phyloP scores from a whole-genome alignment of 1,140 invertebrate species.

The Hyposmocoma kahamanoa region DNA sequence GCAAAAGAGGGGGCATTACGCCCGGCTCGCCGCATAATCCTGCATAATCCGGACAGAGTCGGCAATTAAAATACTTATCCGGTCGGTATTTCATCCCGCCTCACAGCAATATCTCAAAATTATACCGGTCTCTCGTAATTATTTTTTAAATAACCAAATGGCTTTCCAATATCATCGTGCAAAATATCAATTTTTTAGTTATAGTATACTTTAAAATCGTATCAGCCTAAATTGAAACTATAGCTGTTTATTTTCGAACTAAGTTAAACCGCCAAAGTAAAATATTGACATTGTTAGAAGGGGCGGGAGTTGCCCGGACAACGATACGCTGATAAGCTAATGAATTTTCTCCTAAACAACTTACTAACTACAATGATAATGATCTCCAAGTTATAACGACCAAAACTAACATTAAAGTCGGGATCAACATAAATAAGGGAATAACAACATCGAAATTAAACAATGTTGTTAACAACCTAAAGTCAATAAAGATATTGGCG shows the following conservation, averaged over 20 bases:
- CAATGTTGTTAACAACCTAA: too few relatives aligned
- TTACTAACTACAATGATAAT: conserved; percentile 18
- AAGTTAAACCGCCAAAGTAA: conserved; percentile 20
- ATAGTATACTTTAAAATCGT: too few relatives aligned
- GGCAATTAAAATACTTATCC: conserved; percentile 55
- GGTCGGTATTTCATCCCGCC: conserved; percentile 29
- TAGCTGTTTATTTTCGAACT: conserved; percentile 15
- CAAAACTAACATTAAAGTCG: background rate
- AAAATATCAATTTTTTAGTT: too few relatives aligned
- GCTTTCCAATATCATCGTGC: too few relatives aligned
- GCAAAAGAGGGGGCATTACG: conserved; percentile 34
- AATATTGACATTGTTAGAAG: conserved; percentile 30
- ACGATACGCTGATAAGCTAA: conserved; percentile 32
- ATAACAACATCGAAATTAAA: too few relatives aligned
- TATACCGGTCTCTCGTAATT: too few relatives aligned
- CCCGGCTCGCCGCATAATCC: conserved; percentile 13
- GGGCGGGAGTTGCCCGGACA: conserved; percentile 22
- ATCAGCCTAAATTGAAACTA: too few relatives aligned
- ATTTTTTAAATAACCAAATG: too few relatives aligned
- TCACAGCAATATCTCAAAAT: conserved; percentile 16
- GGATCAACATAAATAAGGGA: too few relatives aligned
- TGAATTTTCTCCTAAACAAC: conserved; percentile 35
- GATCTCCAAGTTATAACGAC: background rate
- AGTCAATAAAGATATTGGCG: too few relatives aligned
- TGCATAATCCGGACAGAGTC: conserved; percentile 40